Conservation (phyloP, 1,140 invertebrate genomes). For the Cydia amplana region DNA sequence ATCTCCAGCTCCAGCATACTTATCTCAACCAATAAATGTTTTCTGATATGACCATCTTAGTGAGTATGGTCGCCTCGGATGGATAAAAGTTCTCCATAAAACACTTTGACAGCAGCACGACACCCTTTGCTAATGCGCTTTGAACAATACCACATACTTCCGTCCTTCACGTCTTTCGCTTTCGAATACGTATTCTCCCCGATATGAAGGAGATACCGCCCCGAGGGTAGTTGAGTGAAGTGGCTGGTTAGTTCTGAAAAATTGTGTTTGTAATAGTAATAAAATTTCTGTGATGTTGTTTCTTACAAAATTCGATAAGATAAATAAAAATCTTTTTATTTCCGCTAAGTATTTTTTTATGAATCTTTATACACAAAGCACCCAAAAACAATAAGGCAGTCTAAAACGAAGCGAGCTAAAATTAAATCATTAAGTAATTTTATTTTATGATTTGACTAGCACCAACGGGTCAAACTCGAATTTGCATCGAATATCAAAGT, state of each 20-base stretch:
- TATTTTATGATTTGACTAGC: no score
- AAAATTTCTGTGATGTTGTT: not conserved
- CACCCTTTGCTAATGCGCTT: constrained; percentile 43
- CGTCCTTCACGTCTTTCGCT: constrained; percentile 34
- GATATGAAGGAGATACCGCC: constrained; percentile 38
- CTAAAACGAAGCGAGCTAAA: no score
- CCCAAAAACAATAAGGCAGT: no score
- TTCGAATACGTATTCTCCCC: constrained; percentile 38
- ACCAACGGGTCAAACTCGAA: no score
- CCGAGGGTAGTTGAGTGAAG: constrained; percentile 9
- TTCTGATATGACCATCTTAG: not conserved
- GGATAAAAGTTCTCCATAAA: not conserved
- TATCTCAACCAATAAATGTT: not conserved
- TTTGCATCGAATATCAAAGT: no score
- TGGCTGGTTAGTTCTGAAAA: not conserved
- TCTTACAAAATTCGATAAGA: not conserved
- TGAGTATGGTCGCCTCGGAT: not conserved
- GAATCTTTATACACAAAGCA: no score
- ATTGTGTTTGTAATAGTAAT: no score
- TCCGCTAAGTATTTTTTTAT: no score
- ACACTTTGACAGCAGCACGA: constrained; percentile 33
- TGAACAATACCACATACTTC: constrained; percentile 50
- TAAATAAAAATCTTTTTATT: no score
- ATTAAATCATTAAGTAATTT: no score
- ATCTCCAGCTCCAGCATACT: not conserved